Evolutionary conservation across 2,888 invertebrate genomes (phyloP).

Genomic region (Ophioninae sp.): DNA sequence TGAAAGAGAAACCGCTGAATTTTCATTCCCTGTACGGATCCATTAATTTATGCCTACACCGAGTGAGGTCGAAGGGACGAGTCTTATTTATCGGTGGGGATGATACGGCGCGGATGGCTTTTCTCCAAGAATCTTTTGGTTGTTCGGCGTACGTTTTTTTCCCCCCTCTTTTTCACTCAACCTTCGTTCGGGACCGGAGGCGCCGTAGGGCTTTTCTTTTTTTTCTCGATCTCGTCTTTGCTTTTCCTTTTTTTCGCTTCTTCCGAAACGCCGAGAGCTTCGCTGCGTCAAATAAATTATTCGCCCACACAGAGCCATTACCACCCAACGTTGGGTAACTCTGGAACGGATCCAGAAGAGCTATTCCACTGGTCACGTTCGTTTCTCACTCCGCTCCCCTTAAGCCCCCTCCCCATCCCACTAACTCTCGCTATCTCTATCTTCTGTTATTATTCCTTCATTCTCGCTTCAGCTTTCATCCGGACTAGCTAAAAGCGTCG

Average conservation of each 20-base stretch:
- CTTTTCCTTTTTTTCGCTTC: conserved; percentile 27
- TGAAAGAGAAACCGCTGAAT: background rate
- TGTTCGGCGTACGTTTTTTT: conserved; percentile 17
- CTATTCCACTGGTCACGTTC: conserved; percentile 56
- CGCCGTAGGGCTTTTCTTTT: conserved; percentile 42
- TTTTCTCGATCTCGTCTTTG: background rate
- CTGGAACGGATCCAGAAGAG: conserved; percentile 63
- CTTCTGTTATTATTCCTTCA: conserved; percentile 37
- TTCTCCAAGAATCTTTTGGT: conserved; percentile 52
- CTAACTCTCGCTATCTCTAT: background rate
- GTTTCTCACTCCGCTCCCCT: conserved; percentile 19
- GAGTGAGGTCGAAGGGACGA: background rate
- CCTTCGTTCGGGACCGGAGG: conserved; percentile 25
- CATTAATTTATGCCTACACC: conserved; percentile 16
- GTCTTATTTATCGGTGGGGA: conserved; percentile 42
- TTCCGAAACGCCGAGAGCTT: conserved; percentile 32
- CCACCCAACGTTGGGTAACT: conserved; percentile 29
- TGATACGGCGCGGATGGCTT: conserved; percentile 48
- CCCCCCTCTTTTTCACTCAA: conserved; percentile 27
- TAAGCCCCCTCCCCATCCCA: too few species aligned
- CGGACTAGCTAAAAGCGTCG: conserved; percentile 4
- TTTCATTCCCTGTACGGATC: background rate
- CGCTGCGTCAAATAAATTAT: conserved; percentile 63
- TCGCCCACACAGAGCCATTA: conserved; percentile 54
- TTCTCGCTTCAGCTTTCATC: conserved; percentile 42